These are phyloP conservation scores for Catharus ustulatus DNA, from an alignment of 2,797 vertebrate genomes.

Conservation along the genomic window DNA sequence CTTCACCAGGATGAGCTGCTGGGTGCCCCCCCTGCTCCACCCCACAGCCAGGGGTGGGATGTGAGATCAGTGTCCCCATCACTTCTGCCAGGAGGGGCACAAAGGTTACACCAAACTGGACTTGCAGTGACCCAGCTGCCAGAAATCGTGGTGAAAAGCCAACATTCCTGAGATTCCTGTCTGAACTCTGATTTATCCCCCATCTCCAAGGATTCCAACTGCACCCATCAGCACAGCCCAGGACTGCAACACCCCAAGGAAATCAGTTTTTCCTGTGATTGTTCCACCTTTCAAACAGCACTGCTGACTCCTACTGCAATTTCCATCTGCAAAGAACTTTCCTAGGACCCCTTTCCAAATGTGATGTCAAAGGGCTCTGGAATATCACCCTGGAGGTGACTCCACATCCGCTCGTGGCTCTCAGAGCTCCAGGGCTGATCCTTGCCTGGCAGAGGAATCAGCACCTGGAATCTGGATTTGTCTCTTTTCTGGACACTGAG, in stretches of 20 bases:
- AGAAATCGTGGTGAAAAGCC: not conserved
- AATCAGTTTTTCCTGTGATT: not conserved
- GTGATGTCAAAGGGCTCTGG: constrained; percentile 61
- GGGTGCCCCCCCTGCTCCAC: not conserved
- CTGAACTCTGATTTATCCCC: not conserved
- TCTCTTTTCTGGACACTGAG: not conserved
- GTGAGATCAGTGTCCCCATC: not conserved
- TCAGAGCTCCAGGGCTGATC: not conserved
- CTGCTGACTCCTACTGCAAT: constrained; percentile 2
- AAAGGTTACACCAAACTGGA: not conserved
- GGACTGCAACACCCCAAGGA: not conserved
- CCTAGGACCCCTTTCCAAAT: constrained; percentile 45
- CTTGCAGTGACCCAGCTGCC: not conserved
- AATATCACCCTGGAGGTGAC: constrained; percentile 9
- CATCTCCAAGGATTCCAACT: not conserved
- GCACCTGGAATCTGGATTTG: not conserved
- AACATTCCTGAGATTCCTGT: not conserved
- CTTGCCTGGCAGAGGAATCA: not conserved
- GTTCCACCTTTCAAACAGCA: not conserved
- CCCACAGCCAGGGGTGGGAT: not conserved
- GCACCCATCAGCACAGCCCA: not conserved
- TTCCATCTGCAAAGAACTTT: constrained; percentile 62
- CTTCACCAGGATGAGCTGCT: not conserved
- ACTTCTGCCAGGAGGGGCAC: not conserved
- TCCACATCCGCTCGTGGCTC: not conserved